Evolutionary conservation across 1,140 invertebrate genomes (phyloP).

Genomic region (Pararge aegeria): DNA sequence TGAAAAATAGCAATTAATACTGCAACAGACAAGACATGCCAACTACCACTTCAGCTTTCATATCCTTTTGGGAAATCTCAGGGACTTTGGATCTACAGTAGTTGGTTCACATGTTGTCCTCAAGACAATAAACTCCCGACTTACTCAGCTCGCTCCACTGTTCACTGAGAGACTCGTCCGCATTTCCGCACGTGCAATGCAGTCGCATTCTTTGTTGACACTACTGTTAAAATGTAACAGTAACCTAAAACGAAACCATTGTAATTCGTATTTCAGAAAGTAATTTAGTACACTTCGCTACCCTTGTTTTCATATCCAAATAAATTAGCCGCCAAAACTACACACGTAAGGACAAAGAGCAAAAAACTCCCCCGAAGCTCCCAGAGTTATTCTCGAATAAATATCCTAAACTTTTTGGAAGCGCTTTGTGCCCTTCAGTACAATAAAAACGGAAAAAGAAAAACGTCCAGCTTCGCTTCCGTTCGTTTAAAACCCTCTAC

Average conservation of each 20-base stretch:
- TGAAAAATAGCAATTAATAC: no score
- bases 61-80: no score
- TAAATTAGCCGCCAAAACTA: neutral
- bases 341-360: neutral
- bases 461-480: neutral
- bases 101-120: no score
- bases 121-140: no score
- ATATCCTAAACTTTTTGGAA: conserved; percentile 5
- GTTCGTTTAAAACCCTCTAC: neutral
- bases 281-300: neutral
- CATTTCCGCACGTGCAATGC: no score
- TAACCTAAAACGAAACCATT: neutral
- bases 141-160: no score
- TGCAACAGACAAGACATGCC: no score
- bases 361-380: neutral
- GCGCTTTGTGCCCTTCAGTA: conserved; percentile 5
- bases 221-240: neutral
- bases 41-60: no score
- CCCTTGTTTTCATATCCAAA: neutral
- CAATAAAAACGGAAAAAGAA: neutral
- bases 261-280: neutral
- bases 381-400: conserved; percentile 3
- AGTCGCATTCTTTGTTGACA: neutral
- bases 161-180: no score
- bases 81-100: no score